Percentiles rank a stretch among this genome's conserved stretches.
Evolutionary conservation across 2,113 vertebrate species (phyloP).

Genomic region (Larimichthys polyactis): DNA sequence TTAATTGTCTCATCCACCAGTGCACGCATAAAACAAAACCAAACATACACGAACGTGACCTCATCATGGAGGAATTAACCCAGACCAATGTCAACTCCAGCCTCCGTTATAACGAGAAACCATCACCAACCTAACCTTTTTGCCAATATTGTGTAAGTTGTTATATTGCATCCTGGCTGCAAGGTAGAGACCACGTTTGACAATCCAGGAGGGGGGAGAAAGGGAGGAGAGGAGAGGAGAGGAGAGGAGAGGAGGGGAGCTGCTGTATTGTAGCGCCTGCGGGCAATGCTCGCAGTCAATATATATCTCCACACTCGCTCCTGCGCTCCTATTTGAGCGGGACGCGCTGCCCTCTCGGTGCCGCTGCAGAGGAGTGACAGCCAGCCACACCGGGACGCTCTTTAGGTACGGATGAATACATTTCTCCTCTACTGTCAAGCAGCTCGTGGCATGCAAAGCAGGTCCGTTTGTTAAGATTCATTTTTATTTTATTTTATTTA

Average conservation of each 20-base stretch:
- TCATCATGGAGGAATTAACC: background rate
- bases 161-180: constrained; percentile 66
- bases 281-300: constrained; percentile 84
- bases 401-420: constrained; percentile 45
- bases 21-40: background rate
- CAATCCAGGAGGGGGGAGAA: constrained; percentile 39
- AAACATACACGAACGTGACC: background rate
- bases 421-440: constrained; percentile 5
- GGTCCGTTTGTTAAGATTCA: constrained; percentile 5
- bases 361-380: constrained; percentile 71
- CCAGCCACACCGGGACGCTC: constrained; percentile 63
- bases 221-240: constrained; percentile 6
- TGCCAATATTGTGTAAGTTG: constrained; percentile 54
- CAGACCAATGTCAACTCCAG: background rate
- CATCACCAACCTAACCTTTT: constrained; percentile 46
- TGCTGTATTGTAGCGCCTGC: constrained; percentile 80
- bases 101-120: background rate
- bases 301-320: constrained; percentile 78
- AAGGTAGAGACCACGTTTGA: constrained; percentile 76
- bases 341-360: constrained; percentile 67
- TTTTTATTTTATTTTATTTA: no score
- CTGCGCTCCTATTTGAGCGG: constrained; percentile 79
- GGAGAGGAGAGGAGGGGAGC: constrained; percentile 34
- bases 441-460: background rate
- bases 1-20: background rate